Percentiles rank a stretch among this genome's conserved stretches.
These are phyloP conservation scores for Labeo calbasu DNA, from an alignment of 2,797 vertebrate genomes.

Conservation along the genomic window DNA sequence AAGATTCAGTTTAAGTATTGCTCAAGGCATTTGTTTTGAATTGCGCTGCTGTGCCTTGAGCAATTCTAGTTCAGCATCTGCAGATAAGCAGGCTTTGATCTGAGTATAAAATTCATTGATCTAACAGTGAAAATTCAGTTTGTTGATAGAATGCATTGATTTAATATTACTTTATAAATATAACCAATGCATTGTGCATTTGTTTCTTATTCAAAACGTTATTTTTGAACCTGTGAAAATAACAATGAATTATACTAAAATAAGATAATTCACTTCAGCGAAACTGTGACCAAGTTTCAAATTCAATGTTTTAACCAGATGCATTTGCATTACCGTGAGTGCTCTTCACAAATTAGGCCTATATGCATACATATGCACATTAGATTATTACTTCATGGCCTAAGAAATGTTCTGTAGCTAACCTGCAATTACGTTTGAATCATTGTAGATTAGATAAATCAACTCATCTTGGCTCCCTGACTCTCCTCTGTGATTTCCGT, in stretches of 20 bases:
- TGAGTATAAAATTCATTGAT: neutral
- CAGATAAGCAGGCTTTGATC: neutral
- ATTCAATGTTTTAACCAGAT: neutral
- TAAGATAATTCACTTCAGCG: neutral
- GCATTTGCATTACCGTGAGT: neutral
- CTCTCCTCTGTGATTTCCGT: neutral
- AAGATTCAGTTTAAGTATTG: slow-evolving; percentile 9
- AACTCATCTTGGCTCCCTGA: neutral
- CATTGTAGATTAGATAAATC: slow-evolving; percentile 7
- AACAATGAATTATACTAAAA: neutral
- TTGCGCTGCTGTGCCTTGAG: neutral
- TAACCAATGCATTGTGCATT: neutral
- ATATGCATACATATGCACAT: neutral
- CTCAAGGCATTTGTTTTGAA: slow-evolving; percentile 18
- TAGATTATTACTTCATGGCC: neutral
- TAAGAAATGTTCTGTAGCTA: neutral
- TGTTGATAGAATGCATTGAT: neutral
- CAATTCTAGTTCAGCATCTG: neutral
- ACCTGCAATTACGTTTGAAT: neutral
- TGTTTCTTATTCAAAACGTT: neutral
- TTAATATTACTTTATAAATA: neutral
- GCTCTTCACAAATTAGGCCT: neutral
- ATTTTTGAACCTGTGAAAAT: neutral
- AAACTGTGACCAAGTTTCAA: neutral
- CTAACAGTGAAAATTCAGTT: neutral